phyloP scores from a whole-genome alignment of 2,888 invertebrate species.

The Trissolcus brochymenae region DNA sequence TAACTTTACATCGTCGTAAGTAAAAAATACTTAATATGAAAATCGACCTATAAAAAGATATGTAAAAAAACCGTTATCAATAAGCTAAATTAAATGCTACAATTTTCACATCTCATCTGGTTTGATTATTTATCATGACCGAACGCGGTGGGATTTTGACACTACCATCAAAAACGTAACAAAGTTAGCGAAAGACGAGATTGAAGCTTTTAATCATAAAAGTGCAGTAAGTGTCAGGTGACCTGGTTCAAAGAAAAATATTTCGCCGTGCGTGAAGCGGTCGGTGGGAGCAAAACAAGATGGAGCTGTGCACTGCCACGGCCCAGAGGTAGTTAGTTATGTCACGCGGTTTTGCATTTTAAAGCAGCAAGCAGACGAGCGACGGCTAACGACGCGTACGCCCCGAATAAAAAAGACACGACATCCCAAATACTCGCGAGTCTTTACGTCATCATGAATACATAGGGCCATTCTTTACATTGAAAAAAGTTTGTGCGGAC shows the following conservation, averaged over 20 bases:
- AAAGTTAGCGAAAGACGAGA: conserved; percentile 56
- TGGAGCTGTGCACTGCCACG: conserved; percentile 19
- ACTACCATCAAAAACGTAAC: conserved; percentile 60
- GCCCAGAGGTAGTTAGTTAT: conserved; percentile 68
- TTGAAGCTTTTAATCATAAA: conserved; percentile 61
- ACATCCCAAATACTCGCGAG: conserved; percentile 43
- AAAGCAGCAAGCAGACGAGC: conserved; percentile 66
- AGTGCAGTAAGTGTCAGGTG: conserved; percentile 59
- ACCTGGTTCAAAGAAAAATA: conserved; percentile 67
- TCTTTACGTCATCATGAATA: conserved; percentile 48
- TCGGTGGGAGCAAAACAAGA: neutral
- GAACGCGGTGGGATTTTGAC: conserved; percentile 39
- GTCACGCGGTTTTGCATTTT: conserved; percentile 68
- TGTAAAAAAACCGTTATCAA: no score
- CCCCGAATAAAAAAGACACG: conserved; percentile 60
- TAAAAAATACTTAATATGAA: no score
- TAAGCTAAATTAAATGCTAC: no score
- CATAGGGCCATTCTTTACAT: conserved; percentile 35
- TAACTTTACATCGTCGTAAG: no score
- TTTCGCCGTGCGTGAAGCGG: conserved; percentile 43
- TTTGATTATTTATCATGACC: conserved; percentile 45
- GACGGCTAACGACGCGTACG: conserved; percentile 65
- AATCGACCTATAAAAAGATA: no score
- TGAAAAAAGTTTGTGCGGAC: conserved; percentile 26
- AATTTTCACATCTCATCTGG: conserved; percentile 10